phyloP scores from a whole-genome alignment of 2,113 vertebrate species.

The Tonatia bakeri region DNA sequence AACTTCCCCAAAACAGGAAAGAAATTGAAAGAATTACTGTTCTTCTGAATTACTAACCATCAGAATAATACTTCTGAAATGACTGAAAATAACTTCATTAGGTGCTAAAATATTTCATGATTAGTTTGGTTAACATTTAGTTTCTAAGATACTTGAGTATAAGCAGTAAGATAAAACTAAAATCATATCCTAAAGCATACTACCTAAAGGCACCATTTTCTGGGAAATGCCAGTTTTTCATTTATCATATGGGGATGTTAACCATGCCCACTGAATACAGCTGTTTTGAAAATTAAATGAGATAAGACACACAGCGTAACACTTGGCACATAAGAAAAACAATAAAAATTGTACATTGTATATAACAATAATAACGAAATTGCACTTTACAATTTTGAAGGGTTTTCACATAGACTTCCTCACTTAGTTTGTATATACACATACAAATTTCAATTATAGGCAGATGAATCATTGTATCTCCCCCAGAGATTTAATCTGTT shows the following conservation, averaged over 20 bases:
- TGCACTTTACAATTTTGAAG: background rate
- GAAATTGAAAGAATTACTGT: background rate
- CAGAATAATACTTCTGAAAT: background rate
- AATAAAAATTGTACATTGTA: background rate
- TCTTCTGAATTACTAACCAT: background rate
- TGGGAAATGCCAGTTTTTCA: background rate
- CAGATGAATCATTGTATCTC: background rate
- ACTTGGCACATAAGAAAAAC: background rate
- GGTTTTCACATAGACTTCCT: background rate
- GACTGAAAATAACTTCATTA: background rate
- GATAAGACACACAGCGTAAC: background rate
- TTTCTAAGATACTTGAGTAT: background rate
- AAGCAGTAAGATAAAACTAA: background rate
- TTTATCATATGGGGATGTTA: background rate
- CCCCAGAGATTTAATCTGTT: background rate
- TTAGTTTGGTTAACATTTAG: background rate
- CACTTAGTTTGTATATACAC: background rate
- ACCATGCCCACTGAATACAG: background rate
- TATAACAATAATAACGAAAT: background rate
- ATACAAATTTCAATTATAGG: background rate
- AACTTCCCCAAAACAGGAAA: background rate
- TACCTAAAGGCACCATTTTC: background rate
- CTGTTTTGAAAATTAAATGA: constrained; percentile 19
- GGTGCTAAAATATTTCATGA: background rate
- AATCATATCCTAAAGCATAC: background rate